Base-by-base conservation (phyloP, 2,113 vertebrate genomes). In the Rhinopomastus cyanomelas region DNA sequence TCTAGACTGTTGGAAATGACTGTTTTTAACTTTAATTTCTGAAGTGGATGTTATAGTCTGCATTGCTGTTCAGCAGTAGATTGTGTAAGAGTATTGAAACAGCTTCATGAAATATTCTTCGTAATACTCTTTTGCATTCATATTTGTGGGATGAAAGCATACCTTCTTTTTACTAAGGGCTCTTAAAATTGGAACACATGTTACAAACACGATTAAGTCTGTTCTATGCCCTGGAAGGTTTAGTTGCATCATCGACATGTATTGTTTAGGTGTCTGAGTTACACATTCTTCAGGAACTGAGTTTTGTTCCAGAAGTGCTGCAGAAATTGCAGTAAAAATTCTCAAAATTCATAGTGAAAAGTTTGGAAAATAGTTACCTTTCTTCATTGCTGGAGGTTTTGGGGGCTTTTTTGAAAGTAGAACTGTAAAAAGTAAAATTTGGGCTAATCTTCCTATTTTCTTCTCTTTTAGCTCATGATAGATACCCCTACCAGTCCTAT, bases 401-500 rank as follows among this genome's bases (percentile, higher is more conserved):
- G 36, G 26, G 12, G 32, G 22, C 32, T 52, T 51, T 60, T 51
- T 84, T 53, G 16, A 3, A 37, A 92, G 3, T 83, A 34, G 13
- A 74, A 8, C 26, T 86, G 21, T 61, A 37, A 84, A 92, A 89
- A 21, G n/a, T 46, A 65, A 25, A 34, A 26, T 22, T 42, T 8
- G 14, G 9, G 5, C 29, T 92, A 39, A 97, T 81, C 39, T 93
- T 81, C 30, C 0, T 52, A 10, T 91, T 78, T 86, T 91, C 27
- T 87, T 82, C 87, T 92, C 55, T 95, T 97, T 79, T 87, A 99
- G 99, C 98, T 99, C 94, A 99, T 99, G 99, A 99, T 99, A 91
- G 99, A 99, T 96, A 99, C 99, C 48, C 99, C 99, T 73, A 99
- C 99, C 76, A 99, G 99, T 97, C 99, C 99, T 80, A 97, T 99